Percentiles rank a stretch among this genome's conserved stretches.
These are phyloP conservation scores for Siniperca chuatsi DNA, from an alignment of 2,113 vertebrate species.

Conservation along the genomic window DNA sequence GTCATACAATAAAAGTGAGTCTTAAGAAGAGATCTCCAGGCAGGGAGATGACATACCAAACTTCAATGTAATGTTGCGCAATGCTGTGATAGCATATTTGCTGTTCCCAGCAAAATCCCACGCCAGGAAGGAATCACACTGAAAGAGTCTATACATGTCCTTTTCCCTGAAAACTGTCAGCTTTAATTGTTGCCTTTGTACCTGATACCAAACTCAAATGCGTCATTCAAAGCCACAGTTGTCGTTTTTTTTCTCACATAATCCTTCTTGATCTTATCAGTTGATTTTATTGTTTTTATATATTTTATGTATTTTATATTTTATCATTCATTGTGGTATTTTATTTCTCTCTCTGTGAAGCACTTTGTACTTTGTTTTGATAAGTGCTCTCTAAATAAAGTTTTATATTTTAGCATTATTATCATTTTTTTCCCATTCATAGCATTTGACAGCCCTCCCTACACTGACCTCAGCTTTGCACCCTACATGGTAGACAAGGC, in stretches of 20 bases:
- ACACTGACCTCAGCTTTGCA: not conserved
- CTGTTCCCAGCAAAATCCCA: not conserved
- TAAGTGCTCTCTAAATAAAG: too few species aligned
- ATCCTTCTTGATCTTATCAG: too few species aligned
- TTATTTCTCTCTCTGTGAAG: too few species aligned
- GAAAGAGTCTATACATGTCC: not conserved
- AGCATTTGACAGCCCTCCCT: not conserved
- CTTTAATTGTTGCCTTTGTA: not conserved
- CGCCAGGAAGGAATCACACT: fast-evolving
- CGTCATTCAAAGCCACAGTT: not conserved
- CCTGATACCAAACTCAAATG: not conserved
- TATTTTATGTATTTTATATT: not conserved
- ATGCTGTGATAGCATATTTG: fast-evolving
- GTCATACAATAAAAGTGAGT: too few species aligned
- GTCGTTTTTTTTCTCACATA: not conserved
- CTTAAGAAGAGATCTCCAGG: too few species aligned
- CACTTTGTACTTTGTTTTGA: too few species aligned
- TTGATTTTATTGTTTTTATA: too few species aligned
- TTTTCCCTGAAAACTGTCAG: not conserved
- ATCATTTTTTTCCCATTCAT: not conserved
- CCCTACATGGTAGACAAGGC: not conserved
- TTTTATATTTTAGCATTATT: too few species aligned
- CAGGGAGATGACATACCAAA: not conserved
- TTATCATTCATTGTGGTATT: too few species aligned
- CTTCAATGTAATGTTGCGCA: not conserved